A percentile compares a stretch with the other conserved stretches of the same genome.
These are phyloP conservation scores for Psettodes erumei DNA, from an alignment of 2,113 vertebrate species.

Conservation along the genomic window DNA sequence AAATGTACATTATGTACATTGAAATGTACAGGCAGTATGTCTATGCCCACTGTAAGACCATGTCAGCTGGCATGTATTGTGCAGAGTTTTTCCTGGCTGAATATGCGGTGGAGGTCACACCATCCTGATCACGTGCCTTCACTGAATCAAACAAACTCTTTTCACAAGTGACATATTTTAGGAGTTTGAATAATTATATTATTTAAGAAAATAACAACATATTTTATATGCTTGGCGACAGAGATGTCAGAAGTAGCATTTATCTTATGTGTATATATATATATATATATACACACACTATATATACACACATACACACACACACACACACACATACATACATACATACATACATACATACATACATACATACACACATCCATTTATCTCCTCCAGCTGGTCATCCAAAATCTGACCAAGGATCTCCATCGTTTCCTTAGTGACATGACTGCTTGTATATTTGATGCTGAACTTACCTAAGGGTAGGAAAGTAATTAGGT, in stretches of 20 bases:
- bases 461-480: neutral
- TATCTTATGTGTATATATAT: too few relatives aligned
- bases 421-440: neutral
- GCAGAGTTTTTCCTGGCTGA: neutral
- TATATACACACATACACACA: too few relatives aligned
- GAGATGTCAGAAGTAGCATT: neutral
- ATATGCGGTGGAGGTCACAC: neutral
- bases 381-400: neutral
- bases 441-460: neutral
- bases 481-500: neutral
- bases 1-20: neutral
- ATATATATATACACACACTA: too few relatives aligned
- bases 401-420: neutral
- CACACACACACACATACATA: too few relatives aligned
- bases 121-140: too few relatives aligned
- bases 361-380: too few relatives aligned
- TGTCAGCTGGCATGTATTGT: conserved; percentile 4
- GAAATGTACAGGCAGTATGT: neutral
- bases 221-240: neutral
- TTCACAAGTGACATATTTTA: too few relatives aligned
- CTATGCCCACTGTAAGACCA: conserved; percentile 10
- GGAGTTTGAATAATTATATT: too few relatives aligned
- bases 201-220: too few relatives aligned
- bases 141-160: too few relatives aligned
- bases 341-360: too few relatives aligned